Base-by-base conservation (phyloP, 1,140 invertebrate species). In the Hermetia illucens region DNA sequence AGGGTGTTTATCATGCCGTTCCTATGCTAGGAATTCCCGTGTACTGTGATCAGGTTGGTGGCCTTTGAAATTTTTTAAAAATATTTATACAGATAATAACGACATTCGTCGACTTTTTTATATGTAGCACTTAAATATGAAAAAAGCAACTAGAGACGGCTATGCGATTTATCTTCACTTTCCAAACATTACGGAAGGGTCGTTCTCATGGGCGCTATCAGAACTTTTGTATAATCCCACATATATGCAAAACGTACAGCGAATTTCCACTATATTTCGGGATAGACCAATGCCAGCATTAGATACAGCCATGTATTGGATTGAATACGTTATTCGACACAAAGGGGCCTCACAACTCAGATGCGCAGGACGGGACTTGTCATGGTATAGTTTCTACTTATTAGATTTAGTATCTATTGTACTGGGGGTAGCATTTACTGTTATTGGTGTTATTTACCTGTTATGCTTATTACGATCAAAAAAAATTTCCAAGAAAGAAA, bases 21-120 rank as follows among this genome's bases (percentile, higher is more conserved):
- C 75, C 76, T n/a, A 55, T 78, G 40, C 50, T 79, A 16, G 71
- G 68, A 4, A 65, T 77, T 34, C 76, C 77, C 19, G 51, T 79
- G 38, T 72, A 70, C 38, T 58, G 60, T 9, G 71, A 75, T 50
- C 73, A 77, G 50, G 54, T 55, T 29, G n/a, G n/a, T n/a, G n/a
- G n/a, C n/a, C n/a, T n/a, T n/a, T n/a, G n/a, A n/a, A n/a, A n/a
- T n/a, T n/a, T n/a, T n/a, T n/a, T n/a, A 9, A n/a, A 9, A 9
- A 27, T 27, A 9, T 27, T 9, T 27, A 9, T 27, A 9, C 24
- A 9, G 24, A 9, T 27, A n/a, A 9, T 9, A n/a, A 27, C 8
- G n/a, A 27, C 8, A 27, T 8, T 27, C 24, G n/a, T 9, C 24
- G 8, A 5, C 15, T 34, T 29, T 29, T 29, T 4, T 29, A 13